A percentile compares a stretch with the other conserved stretches of the same genome.
Conservation (phyloP, 2,113 vertebrate species). For the Pseudorectes ferrugineus region DNA sequence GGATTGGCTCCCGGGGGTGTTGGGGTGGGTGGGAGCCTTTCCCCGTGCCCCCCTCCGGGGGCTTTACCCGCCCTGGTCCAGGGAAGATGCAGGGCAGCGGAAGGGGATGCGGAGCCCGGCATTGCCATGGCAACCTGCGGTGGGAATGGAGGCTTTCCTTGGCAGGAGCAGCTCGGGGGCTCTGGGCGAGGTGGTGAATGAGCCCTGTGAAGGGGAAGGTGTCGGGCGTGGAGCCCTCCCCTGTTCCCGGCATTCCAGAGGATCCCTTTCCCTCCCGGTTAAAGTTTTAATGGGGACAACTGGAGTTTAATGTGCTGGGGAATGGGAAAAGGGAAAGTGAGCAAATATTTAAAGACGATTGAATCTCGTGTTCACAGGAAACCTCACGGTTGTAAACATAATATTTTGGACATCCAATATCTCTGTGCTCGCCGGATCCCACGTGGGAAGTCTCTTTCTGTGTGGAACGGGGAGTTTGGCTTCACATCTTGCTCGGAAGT, state of each 20-base stretch:
- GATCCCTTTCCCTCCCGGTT: neutral
- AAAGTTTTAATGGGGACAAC: neutral
- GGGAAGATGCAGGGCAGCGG: slow-evolving; percentile 73
- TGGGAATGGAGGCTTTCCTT: slow-evolving; percentile 73
- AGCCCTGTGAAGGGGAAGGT: slow-evolving; percentile 30
- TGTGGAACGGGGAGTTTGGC: rapidly evolving
- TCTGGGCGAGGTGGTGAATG: slow-evolving; percentile 4
- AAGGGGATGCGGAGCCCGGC: slow-evolving; percentile 71
- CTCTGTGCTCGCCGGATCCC: neutral
- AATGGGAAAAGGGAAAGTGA: slow-evolving; percentile 32
- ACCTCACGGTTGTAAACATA: neutral
- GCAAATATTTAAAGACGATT: slow-evolving; percentile 48
- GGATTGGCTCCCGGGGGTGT: rapidly evolving
- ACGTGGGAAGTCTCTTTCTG: neutral
- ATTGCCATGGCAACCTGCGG: slow-evolving; percentile 83
- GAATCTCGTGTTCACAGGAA: slow-evolving; percentile 42
- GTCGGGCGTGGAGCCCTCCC: neutral
- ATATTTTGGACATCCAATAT: neutral
- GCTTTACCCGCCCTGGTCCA: slow-evolving; percentile 37
- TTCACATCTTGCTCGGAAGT: neutral
- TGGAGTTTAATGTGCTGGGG: neutral
- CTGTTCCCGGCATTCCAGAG: neutral
- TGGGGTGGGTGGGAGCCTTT: neutral
- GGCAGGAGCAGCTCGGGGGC: neutral
- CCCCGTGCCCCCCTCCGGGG: rapidly evolving